phyloP scores from a whole-genome alignment of 2,113 vertebrate species.

The Willisornis vidua region DNA sequence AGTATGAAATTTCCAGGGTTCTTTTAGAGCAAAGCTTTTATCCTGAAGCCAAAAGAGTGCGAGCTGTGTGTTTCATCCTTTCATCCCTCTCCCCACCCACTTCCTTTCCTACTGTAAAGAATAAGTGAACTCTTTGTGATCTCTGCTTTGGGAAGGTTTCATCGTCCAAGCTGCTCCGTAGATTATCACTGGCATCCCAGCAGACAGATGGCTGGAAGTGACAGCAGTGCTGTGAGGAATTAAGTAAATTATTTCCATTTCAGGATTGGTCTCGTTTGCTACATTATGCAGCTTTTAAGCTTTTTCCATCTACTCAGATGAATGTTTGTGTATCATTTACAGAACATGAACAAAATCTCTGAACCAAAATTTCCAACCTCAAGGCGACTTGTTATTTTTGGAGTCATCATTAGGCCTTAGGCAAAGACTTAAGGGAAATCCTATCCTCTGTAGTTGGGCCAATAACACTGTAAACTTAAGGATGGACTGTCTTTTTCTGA shows the following conservation, averaged over 20 bases:
- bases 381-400: conserved; percentile 47
- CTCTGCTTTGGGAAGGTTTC: conserved; percentile 24
- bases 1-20: background rate
- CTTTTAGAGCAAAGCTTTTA: background rate
- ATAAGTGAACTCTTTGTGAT: conserved; percentile 45
- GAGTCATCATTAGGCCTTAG: background rate
- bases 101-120: conserved; percentile 28
- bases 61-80: conserved; percentile 2
- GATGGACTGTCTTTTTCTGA: background rate
- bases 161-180: background rate
- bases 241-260: background rate
- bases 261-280: background rate
- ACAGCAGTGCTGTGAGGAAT: background rate
- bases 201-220: conserved; percentile 41
- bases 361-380: conserved; percentile 61
- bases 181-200: background rate
- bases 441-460: conserved; percentile 52
- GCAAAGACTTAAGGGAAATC: conserved; percentile 48
- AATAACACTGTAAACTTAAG: conserved; percentile 22
- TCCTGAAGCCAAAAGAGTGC: background rate
- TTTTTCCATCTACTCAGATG: conserved; percentile 18
- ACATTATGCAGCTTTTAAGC: background rate
- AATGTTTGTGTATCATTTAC: conserved; percentile 10
- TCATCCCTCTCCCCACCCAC: conserved; percentile 36
- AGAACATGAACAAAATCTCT: conserved; percentile 11